phyloP scores from a whole-genome alignment of 2,797 vertebrate genomes.

The Phoebastria nigripes region DNA sequence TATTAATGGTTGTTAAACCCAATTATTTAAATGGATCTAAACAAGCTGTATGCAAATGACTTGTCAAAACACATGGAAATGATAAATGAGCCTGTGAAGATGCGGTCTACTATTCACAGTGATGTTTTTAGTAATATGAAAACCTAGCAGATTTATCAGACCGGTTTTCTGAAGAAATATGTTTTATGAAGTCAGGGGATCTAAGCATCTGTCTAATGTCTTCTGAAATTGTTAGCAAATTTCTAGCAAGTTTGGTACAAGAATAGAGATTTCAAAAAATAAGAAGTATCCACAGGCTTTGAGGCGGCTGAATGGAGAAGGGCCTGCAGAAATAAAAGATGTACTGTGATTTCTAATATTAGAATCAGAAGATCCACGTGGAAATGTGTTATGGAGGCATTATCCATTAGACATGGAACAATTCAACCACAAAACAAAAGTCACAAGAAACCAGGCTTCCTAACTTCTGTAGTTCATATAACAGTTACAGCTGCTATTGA shows the following conservation, averaged over 20 bases:
- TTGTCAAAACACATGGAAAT: not conserved
- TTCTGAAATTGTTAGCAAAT: not conserved
- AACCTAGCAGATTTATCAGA: not conserved
- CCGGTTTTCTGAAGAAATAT: not conserved
- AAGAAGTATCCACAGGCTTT: not conserved
- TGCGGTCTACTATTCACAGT: not conserved
- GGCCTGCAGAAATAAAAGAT: not conserved
- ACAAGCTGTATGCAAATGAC: not conserved
- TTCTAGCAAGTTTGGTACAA: not conserved
- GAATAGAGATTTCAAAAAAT: not conserved
- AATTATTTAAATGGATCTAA: not conserved
- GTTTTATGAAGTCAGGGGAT: not conserved
- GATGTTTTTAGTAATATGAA: not conserved
- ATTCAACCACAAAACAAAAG: not conserved
- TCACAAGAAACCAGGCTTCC: not conserved
- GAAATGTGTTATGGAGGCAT: not conserved
- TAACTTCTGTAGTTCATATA: not conserved
- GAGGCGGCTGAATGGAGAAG: not conserved
- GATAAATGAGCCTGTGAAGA: not conserved
- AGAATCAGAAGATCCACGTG: not conserved
- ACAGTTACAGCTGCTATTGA: not conserved
- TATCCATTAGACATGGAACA: not conserved
- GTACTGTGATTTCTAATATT: not conserved
- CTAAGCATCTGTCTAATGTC: not conserved
- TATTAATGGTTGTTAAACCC: not conserved